Conservation (phyloP, 1,140 invertebrate genomes). For the Drosophila pseudoobscura region DNA sequence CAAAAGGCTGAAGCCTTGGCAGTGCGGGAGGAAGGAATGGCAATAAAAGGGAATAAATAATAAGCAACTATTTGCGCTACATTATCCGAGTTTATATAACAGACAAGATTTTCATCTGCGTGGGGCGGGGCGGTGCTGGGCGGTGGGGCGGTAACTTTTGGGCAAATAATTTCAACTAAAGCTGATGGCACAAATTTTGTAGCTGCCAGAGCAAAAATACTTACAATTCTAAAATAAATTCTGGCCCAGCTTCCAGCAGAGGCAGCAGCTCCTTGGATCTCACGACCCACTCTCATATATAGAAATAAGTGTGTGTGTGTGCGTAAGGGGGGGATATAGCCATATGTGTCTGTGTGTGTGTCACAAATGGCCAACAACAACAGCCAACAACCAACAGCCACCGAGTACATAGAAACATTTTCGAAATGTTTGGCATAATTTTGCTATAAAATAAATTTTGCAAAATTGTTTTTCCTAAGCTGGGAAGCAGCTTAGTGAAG, state of each 20-base stretch:
- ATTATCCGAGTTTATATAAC: constrained; percentile 79
- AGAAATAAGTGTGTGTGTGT: constrained; percentile 27
- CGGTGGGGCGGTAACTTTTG: constrained; percentile 3
- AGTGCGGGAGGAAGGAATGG: background rate
- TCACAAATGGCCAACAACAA: constrained; percentile 54
- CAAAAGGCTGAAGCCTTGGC: background rate
- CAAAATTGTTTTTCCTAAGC: constrained; percentile 82
- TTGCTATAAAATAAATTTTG: constrained; percentile 82
- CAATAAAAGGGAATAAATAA: constrained; percentile 76
- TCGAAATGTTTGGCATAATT: constrained; percentile 80
- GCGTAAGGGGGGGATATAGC: background rate
- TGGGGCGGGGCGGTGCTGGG: background rate
- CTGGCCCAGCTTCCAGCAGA: constrained; percentile 39
- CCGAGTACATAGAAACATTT: constrained; percentile 79
- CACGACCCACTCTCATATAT: constrained; percentile 37
- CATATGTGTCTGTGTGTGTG: constrained; percentile 29
- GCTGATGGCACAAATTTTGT: constrained; percentile 69
- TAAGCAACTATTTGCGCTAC: constrained; percentile 81
- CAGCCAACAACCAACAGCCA: constrained; percentile 9
- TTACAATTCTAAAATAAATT: constrained; percentile 81
- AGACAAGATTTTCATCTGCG: constrained; percentile 24
- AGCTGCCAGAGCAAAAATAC: constrained; percentile 68
- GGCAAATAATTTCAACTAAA: constrained; percentile 76
- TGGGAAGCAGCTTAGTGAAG: constrained; percentile 70
- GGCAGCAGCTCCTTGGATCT: constrained; percentile 6